phyloP scores from a whole-genome alignment of 2,888 invertebrate genomes.

The Hedya salicella region DNA sequence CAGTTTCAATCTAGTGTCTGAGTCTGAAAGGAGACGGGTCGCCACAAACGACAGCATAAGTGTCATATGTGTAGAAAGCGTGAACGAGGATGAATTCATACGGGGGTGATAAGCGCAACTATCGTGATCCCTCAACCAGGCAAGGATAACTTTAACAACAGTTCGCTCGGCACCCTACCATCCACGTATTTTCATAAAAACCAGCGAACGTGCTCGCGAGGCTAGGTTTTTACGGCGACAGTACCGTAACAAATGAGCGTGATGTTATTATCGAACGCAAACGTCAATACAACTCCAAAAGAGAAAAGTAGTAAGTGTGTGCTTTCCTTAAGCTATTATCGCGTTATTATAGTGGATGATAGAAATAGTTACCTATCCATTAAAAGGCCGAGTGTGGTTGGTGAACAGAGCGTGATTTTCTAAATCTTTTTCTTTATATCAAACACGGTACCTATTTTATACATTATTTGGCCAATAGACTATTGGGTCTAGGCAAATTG shows the following conservation, averaged over 20 bases:
- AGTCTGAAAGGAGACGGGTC: too few species aligned
- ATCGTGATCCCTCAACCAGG: not conserved
- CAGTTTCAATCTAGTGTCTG: too few species aligned
- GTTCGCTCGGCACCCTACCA: constrained; percentile 8
- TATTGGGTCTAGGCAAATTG: too few species aligned
- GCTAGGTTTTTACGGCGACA: constrained; percentile 38
- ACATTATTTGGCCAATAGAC: too few species aligned
- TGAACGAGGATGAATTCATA: too few species aligned
- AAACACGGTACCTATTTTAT: not conserved
- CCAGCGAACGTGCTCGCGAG: constrained; percentile 38
- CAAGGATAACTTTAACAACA: not conserved
- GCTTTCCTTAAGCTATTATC: not conserved
- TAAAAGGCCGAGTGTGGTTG: constrained; percentile 20
- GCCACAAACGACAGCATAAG: too few species aligned
- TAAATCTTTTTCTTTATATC: not conserved
- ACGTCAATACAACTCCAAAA: constrained; percentile 21
- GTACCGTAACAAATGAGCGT: constrained; percentile 44
- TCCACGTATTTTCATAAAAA: constrained; percentile 43
- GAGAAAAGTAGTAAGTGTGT: not conserved
- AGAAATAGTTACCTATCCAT: constrained; percentile 6
- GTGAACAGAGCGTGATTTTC: constrained; percentile 2
- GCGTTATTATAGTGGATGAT: not conserved
- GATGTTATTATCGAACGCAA: constrained; percentile 42
- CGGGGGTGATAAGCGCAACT: too few species aligned
- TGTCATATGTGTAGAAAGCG: too few species aligned